These are phyloP conservation scores for Julus scanicus DNA, from an alignment of 2,888 invertebrate genomes.

Conservation along the genomic window DNA sequence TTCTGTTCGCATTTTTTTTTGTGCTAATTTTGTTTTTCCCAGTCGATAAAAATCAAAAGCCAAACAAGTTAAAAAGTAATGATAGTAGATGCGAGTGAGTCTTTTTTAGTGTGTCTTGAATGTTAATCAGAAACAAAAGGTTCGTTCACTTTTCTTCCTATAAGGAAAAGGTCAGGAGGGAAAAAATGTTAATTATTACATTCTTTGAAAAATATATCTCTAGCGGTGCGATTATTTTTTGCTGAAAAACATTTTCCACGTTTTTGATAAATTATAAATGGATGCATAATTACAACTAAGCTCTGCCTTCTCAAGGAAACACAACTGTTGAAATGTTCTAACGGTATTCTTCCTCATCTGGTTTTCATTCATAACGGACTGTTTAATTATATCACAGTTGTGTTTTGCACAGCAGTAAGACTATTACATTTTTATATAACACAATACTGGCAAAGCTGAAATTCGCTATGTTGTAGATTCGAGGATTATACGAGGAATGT, in stretches of 20 bases:
- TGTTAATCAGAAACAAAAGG: conserved; percentile 1
- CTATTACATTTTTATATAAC: no score
- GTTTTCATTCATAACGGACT: not conserved
- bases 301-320: not conserved
- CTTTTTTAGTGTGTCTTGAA: conserved; percentile 19
- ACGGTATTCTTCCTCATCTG: not conserved
- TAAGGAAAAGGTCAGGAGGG: not conserved
- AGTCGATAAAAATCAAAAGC: not conserved
- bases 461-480: no score
- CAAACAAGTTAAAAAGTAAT: not conserved
- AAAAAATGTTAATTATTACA: conserved; percentile 1
- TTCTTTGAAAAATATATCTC: not conserved
- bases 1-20: not conserved
- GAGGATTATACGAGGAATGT: no score
- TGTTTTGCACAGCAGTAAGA: no score
- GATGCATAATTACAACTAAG: not conserved
- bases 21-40: no score
- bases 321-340: not conserved
- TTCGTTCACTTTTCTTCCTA: conserved; percentile 3
- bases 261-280: conserved; percentile 2
- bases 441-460: no score
- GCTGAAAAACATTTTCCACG: not conserved
- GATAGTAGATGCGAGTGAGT: not conserved
- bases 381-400: not conserved
- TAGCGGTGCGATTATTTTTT: conserved; percentile 3